Percentiles rank a stretch among this genome's conserved stretches.
Evolutionary conservation across 2,113 vertebrate genomes (phyloP).

Genomic region (Rhinolophus ferrumequinum): DNA sequence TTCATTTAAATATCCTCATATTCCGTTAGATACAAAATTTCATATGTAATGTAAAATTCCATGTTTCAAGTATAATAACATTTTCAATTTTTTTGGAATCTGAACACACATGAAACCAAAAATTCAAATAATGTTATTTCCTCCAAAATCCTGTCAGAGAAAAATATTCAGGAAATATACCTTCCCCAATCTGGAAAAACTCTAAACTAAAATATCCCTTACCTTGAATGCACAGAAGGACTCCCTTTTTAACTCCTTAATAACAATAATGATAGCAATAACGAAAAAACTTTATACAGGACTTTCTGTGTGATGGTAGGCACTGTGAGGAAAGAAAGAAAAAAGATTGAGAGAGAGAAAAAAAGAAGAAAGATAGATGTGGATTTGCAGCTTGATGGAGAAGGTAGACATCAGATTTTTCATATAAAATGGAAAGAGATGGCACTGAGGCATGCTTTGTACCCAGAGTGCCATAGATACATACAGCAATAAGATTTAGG

Average conservation of each 20-base stretch:
- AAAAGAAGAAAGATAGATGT: background rate
- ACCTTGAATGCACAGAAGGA: background rate
- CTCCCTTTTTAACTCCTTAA: background rate
- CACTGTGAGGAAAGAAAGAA: background rate
- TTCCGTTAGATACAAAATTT: background rate
- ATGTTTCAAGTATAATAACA: background rate
- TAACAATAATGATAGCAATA: background rate
- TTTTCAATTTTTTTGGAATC: conserved; percentile 32
- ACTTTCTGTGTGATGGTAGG: background rate
- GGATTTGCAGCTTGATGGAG: background rate
- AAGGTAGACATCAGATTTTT: background rate
- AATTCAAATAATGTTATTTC: background rate
- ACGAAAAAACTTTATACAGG: background rate
- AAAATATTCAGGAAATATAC: background rate
- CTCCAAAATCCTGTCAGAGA: background rate
- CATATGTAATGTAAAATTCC: background rate
- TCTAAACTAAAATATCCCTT: background rate
- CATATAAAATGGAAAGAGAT: background rate
- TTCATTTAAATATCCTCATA: background rate
- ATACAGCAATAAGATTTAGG: background rate
- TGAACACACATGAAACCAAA: background rate
- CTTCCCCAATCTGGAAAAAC: background rate
- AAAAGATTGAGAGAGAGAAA: background rate
- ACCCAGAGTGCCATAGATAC: background rate
- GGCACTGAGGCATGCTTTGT: background rate